Conservation (phyloP, 2,797 vertebrate species). For the Notamacropus eugenii region DNA sequence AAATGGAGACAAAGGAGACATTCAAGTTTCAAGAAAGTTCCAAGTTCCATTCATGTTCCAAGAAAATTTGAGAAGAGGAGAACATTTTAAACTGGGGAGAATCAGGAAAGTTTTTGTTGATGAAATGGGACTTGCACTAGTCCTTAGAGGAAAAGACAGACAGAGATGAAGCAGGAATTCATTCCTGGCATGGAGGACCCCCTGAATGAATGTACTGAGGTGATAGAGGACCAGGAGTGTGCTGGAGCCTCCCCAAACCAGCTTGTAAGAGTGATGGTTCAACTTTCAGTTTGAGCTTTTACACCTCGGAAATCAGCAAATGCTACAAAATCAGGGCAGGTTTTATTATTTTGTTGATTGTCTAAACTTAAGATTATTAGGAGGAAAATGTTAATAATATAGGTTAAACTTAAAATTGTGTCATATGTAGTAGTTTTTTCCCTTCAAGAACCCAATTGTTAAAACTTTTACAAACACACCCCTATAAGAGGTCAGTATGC, state of each 20-base stretch:
- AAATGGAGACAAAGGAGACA: not conserved
- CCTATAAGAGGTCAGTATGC: not conserved
- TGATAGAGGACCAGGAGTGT: not conserved
- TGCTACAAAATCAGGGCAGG: not conserved
- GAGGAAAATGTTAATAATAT: not conserved
- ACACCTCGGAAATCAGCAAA: not conserved
- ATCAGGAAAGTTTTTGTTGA: not conserved
- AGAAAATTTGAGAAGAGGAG: not conserved
- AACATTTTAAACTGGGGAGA: not conserved
- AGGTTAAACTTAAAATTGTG: not conserved
- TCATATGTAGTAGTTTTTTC: not conserved
- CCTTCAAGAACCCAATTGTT: not conserved
- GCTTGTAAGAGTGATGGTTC: not conserved
- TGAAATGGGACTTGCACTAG: not conserved
- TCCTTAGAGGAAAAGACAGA: not conserved
- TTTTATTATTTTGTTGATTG: not conserved
- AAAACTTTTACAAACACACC: not conserved
- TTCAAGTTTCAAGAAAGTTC: not conserved
- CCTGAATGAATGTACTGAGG: not conserved
- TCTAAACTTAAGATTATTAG: not conserved
- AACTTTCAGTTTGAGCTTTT: not conserved
- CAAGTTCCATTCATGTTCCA: not conserved
- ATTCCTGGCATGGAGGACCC: not conserved
- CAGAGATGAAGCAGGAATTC: not conserved
- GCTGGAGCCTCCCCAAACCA: not conserved